A percentile compares a stretch with the other conserved stretches of the same genome.
phyloP scores from a whole-genome alignment of 2,797 vertebrate genomes.

The Rhinella marina region DNA sequence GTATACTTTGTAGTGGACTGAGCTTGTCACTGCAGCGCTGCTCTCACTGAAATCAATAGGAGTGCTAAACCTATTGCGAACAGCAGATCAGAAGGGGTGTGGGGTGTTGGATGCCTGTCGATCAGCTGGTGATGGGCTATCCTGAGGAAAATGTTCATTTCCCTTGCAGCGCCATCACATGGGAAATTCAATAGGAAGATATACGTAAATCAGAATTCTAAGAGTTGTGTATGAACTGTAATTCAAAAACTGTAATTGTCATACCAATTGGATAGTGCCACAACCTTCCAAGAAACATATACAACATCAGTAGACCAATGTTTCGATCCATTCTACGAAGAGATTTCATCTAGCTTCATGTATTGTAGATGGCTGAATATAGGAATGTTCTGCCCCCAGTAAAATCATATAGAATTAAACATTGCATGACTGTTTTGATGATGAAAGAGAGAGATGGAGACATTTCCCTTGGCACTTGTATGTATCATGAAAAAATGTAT shows the following conservation, averaged over 20 bases:
- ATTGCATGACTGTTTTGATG: slow-evolving; percentile 23
- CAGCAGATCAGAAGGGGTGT: too few relatives aligned
- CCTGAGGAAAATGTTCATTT: too few relatives aligned
- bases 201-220: neutral
- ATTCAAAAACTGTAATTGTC: too few relatives aligned
- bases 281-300: neutral
- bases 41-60: too few relatives aligned
- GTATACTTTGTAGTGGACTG: too few relatives aligned
- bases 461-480: slow-evolving; percentile 30
- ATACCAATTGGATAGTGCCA: neutral
- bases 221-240: neutral
- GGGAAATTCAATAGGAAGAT: neutral
- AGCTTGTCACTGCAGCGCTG: too few relatives aligned
- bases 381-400: neutral
- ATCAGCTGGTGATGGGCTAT: too few relatives aligned
- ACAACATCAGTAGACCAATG: neutral
- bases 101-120: too few relatives aligned
- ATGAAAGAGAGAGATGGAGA: slow-evolving; percentile 21
- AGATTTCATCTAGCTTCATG: neutral
- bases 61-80: too few relatives aligned
- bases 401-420: slow-evolving; percentile 30
- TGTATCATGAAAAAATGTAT: slow-evolving; percentile 24
- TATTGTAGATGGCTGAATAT: neutral
- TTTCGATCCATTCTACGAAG: neutral
- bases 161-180: too few relatives aligned